Evolutionary conservation across 2,113 vertebrate species (phyloP), one percentile per base, ranked within the genome.

Genomic region (Macaca mulatta): DNA sequence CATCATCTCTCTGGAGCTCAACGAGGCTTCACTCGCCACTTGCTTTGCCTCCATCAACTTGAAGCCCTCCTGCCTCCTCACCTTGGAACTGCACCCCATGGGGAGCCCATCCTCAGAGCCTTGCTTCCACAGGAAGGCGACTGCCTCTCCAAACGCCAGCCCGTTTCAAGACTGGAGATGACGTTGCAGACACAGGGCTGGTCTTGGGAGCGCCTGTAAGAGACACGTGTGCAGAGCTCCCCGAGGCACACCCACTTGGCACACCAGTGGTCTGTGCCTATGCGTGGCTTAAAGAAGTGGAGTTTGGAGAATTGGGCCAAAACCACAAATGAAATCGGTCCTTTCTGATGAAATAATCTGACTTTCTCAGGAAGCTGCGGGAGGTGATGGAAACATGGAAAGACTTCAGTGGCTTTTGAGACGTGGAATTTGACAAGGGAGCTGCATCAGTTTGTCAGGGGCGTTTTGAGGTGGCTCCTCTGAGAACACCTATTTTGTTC

Each of bases 1-100:
- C 0, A 0, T 4, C 35, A 5, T 52, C n/a, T 45, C 23, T n/a
- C 84, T 23, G 17, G 16, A 57, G 10, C 84, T 48, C n/a, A 22
- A 8, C 0, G 13, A 69, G n/a, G 2, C 48, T 8, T n/a, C 32
- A 0, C 74, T 40, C 8, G 1, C 40, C 48, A 16, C 7, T 18
- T 6, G 61, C 55, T 69, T 50, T 1, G 30, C n/a, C 59, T 13
- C 52, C 27, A 2, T 1, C 67, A 22, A 1, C 0, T 0, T 52
- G 17, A 32, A 64, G 27, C 17, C n/a, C 11, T 38, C n/a, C 38
- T 3, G 4, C 17, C 20, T n/a, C 30, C 69, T 78, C 14, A 0
- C 18, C 0, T 2, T 7, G 59, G 35, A 61, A 2, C 40, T 2
- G 4, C 5, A 4, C 6, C 57, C 52, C 17, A 1, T 0, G 7